Base-by-base conservation (phyloP, 2,888 invertebrate genomes). In the Apodemia zela region DNA sequence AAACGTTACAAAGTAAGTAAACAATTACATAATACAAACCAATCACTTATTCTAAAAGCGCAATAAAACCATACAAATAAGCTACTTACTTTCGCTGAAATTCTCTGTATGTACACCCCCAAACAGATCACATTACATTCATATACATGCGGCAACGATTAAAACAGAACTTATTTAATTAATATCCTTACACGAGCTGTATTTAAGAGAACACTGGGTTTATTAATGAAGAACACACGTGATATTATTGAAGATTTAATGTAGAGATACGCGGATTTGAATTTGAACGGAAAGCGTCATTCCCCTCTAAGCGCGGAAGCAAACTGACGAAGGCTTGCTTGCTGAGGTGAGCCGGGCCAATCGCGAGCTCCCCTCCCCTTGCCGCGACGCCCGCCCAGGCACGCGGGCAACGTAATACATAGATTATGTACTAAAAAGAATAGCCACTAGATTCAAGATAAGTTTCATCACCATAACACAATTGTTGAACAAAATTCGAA, bases 361-460 rank as follows among this genome's bases (percentile, higher is more conserved):
- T 77, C 72, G 74, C 69, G 74, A 73, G 69, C 67, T 74, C 63
- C 71, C 66, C 45, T 47, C 71, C 77, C 68, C 72, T 75, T 68
- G 72, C 77, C 77, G 76, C 74, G 75, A 71, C 75, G 78, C 80
- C 81, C 80, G 80, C 82, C 82, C 82, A 86, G 87, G 85, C 85
- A 81, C 81, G 79, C 80, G 77, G 68, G 76, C 81, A 77, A 75
- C 71, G 65, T 69, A 65, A 67, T 62, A 63, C 72, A 74, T 63
- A 73, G 74, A 75, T 69, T 70, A 74, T 62, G 61, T 65, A 66
- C 69, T 68, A 61, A 59, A 63, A 65, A 70, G 67, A 54, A 21
- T 13, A 11, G 21, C 15, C 54, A 51, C 17, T 21, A 51, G 13
- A 21, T 21, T 21, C 13, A 21, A 51, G 21, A 51, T 25, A 42